Base-by-base conservation (phyloP, 2,113 vertebrate species). In the Electrona antarctica region DNA sequence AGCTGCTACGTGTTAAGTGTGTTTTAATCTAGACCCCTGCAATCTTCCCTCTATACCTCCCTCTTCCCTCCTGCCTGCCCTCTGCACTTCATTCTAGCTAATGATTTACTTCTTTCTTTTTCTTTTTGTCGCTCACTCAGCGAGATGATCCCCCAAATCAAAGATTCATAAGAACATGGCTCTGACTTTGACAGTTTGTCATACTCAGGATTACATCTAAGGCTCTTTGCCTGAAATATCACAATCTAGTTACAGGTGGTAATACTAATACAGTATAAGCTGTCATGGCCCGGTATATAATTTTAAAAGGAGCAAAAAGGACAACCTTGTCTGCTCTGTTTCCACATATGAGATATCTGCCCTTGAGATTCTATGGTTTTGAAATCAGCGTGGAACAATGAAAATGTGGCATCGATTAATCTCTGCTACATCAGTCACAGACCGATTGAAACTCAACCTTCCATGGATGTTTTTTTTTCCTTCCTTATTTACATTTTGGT, bases 101-200 rank as follows among this genome's bases (percentile, higher is more conserved):
- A 85, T 83, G 60, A 73, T 73, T 45, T n/a, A 2, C 29, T 46
- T 62, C n/a, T 15, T 47, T 60, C n/a, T 41, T 68, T 54, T 76
- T n/a, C n/a, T 78, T 79, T 76, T 79, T 73, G 56, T 78, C 78
- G 45, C 71, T 74, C 64, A 59, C 56, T 86, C 70, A 65, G 64
- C 33, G 73, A 70, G 67, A 83, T 76, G 61, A 81, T 60, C 80
- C 7, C 29, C 29, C 72, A 79, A 88, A 83, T 87, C 68, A 85
- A 81, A 85, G 67, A 76, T 78, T 65, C 28, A 77, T 85, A 68
- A 74, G 76, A 83, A 70, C 45, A 3, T 6, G 3, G 6, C 21
- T 61, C 11, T 70, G 33, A 71, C 81, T 85, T 8, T 45, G 65
- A 52, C 52, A 46, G 47, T 59, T 46, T 33, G 60, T 64, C 50